phyloP scores from a whole-genome alignment of 2,797 vertebrate species.

The Lithobates pipiens region DNA sequence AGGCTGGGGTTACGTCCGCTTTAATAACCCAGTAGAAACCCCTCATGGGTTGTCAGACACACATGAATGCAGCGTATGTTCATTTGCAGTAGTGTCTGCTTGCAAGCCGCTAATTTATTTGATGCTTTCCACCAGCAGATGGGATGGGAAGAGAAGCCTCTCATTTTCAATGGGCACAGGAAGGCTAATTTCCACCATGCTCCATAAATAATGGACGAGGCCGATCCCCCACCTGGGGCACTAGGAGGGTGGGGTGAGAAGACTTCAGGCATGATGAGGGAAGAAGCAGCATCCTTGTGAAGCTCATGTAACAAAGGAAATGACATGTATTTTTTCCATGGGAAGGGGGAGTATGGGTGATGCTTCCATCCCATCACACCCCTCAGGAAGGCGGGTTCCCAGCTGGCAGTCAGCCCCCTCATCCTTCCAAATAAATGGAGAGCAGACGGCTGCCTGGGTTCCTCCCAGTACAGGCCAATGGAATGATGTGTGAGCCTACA shows the following conservation, averaged over 20 bases:
- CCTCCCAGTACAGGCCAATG: constrained; percentile 11
- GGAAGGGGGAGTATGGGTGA: constrained; percentile 14
- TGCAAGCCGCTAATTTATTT: too few species aligned
- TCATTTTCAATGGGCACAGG: neutral
- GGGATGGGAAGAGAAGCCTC: too few species aligned
- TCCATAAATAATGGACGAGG: constrained; percentile 42
- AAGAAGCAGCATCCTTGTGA: neutral
- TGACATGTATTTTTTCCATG: constrained; percentile 19
- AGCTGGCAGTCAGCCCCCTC: constrained; percentile 36
- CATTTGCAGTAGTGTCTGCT: too few species aligned
- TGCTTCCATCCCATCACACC: constrained; percentile 19
- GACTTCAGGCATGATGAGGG: neutral
- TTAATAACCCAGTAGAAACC: too few species aligned
- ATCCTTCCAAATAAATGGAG: neutral
- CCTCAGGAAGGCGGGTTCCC: neutral
- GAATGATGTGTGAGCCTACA: neutral
- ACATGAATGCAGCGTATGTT: too few species aligned
- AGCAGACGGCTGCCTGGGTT: constrained; percentile 9
- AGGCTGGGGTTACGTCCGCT: too few species aligned
- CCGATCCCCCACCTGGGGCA: constrained; percentile 5
- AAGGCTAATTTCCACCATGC: constrained; percentile 16
- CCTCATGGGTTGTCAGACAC: too few species aligned
- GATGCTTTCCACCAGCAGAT: too few species aligned
- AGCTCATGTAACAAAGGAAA: constrained; percentile 34
- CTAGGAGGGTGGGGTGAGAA: neutral